A percentile compares a stretch with the other conserved stretches of the same genome.
These are phyloP conservation scores for Rhincodon typus DNA, from an alignment of 2,797 vertebrate species.

Conservation along the genomic window DNA sequence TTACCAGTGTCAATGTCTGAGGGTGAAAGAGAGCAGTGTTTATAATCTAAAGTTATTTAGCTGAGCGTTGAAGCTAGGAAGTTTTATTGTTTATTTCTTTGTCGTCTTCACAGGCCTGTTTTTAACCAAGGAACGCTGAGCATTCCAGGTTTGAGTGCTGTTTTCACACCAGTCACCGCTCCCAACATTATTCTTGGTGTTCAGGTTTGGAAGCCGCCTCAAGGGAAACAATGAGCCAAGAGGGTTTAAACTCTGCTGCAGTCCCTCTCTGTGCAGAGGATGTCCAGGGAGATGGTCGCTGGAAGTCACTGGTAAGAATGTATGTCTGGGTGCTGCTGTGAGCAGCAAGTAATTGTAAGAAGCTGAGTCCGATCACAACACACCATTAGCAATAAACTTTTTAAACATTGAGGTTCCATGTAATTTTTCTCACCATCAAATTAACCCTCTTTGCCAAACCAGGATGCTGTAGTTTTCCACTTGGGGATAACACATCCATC, in stretches of 20 bases:
- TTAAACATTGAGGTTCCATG: not conserved
- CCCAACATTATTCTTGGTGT: not conserved
- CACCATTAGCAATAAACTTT: not conserved
- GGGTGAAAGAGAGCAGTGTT: not conserved
- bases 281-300: constrained; percentile 80
- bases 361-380: not conserved
- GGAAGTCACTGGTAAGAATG: constrained; percentile 83
- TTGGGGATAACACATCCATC: not conserved
- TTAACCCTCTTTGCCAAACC: not conserved
- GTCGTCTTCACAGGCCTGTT: not conserved
- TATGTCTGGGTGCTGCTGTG: not conserved
- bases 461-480: no score
- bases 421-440: not conserved
- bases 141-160: not conserved
- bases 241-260: constrained; percentile 78
- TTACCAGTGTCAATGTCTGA: not conserved
- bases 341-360: not conserved
- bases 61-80: not conserved
- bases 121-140: not conserved
- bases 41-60: not conserved
- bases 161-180: not conserved
- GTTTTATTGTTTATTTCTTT: not conserved
- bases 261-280: constrained; percentile 73
- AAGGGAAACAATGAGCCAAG: constrained; percentile 72
- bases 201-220: not conserved